phyloP scores from a whole-genome alignment of 2,797 vertebrate species.

The Avahi laniger region DNA sequence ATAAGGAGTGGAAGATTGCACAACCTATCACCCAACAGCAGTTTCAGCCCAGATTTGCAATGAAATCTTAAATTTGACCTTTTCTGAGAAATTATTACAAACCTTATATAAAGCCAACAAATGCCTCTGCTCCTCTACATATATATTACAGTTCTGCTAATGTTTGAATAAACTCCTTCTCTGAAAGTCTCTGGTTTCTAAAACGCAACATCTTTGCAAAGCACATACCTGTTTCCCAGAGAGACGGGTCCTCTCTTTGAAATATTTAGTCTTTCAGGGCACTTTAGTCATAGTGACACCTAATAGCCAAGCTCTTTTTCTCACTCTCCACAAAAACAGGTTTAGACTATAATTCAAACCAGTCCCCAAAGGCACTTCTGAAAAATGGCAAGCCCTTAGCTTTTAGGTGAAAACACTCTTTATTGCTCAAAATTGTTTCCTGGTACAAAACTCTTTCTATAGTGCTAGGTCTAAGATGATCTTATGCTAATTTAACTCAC shows the following conservation, averaged over 20 bases:
- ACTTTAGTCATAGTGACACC: conserved; percentile 75
- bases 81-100: conserved; percentile 39
- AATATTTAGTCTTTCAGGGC: conserved; percentile 69
- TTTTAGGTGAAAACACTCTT: conserved; percentile 76
- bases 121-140: neutral
- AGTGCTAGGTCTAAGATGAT: conserved; percentile 49
- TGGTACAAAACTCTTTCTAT: conserved; percentile 60
- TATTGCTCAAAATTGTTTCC: conserved; percentile 75
- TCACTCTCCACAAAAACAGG: conserved; percentile 64
- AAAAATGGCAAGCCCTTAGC: conserved; percentile 75
- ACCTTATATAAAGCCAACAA: conserved; percentile 19
- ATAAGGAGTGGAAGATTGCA: conserved; percentile 43
- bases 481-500: conserved; percentile 76
- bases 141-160: conserved; percentile 13
- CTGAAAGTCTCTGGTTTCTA: neutral
- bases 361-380: conserved; percentile 76
- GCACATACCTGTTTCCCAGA: conserved; percentile 65
- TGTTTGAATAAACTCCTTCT: conserved; percentile 19
- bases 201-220: conserved; percentile 34
- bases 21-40: conserved; percentile 51
- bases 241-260: conserved; percentile 45
- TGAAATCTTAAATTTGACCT: conserved; percentile 35
- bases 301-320: conserved; percentile 72
- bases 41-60: conserved; percentile 53
- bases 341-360: conserved; percentile 76